phyloP scores from a whole-genome alignment of 1,140 invertebrate species.

The Brachionus rubens region DNA sequence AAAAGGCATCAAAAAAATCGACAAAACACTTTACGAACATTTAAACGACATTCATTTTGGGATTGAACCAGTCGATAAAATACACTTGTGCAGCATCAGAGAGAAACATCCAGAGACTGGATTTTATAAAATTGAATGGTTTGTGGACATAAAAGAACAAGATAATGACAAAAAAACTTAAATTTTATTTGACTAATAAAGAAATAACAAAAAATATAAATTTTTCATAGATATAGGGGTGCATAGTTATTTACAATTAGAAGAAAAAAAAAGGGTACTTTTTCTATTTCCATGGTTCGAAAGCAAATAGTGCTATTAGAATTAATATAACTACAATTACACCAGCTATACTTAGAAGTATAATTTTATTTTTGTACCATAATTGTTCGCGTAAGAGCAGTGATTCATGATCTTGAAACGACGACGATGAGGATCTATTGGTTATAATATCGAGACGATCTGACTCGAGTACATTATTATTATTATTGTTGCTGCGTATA shows the following conservation, averaged over 20 bases:
- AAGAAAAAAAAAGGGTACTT: no score
- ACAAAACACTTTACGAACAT: constrained; percentile 7
- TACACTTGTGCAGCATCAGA: constrained; percentile 19
- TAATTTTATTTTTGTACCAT: constrained; percentile 43
- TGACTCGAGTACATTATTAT: background rate
- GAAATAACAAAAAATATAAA: background rate
- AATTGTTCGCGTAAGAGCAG: constrained; percentile 2
- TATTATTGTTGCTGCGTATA: no score
- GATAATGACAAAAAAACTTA: background rate
- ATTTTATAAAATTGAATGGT: constrained; percentile 22
- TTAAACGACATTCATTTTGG: background rate
- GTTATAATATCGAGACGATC: constrained; percentile 2
- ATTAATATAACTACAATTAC: constrained; percentile 17
- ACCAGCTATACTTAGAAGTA: background rate
- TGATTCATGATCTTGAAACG: constrained; percentile 11
- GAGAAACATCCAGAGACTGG: background rate
- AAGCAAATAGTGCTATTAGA: constrained; percentile 15
- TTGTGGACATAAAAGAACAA: background rate
- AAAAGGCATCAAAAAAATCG: constrained; percentile 44
- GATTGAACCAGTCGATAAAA: background rate
- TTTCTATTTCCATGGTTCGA: constrained; percentile 32
- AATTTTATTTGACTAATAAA: background rate
- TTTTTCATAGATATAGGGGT: no score
- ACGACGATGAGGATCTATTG: background rate
- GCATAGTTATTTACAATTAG: no score